A percentile compares a stretch with the other conserved stretches of the same genome.
Evolutionary conservation across 2,888 invertebrate species (phyloP).

Genomic region (Tupiocoris notatus): DNA sequence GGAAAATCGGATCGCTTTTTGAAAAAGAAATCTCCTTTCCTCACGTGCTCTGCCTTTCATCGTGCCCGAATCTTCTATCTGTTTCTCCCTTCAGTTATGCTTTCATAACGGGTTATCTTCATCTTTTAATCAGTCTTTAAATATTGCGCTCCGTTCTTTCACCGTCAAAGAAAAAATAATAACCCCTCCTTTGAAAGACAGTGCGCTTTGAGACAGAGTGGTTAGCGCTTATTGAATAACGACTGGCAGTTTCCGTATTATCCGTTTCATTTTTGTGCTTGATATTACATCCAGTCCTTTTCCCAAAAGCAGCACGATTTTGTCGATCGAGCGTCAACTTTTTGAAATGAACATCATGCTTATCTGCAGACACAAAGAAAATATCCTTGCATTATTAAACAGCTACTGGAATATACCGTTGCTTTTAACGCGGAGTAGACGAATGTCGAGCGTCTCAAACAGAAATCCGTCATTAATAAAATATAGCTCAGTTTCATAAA

Average conservation of each 20-base stretch:
- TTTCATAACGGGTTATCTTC: background rate
- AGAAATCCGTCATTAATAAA: too few relatives aligned
- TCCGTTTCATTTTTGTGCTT: background rate
- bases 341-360: too few relatives aligned
- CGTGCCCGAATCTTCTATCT: background rate
- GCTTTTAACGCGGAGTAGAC: too few relatives aligned
- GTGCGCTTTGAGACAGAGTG: background rate
- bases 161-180: slow-evolving; percentile 1
- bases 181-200: background rate
- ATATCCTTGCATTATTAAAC: too few relatives aligned
- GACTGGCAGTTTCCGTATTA: background rate
- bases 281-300: background rate
- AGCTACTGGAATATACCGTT: too few relatives aligned
- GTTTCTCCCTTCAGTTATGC: background rate
- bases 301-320: too few relatives aligned
- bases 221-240: background rate
- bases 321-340: too few relatives aligned
- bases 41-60: background rate
- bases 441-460: too few relatives aligned
- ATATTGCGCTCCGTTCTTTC: slow-evolving; percentile 1
- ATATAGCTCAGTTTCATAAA: too few relatives aligned
- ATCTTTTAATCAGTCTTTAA: slow-evolving; percentile 4
- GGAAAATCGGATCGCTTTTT: slow-evolving; percentile 7
- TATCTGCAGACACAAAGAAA: too few relatives aligned
- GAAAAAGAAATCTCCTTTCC: background rate